Evolutionary conservation across 2,888 invertebrate species (phyloP).

Genomic region (Hermaeophaga mercurialis): DNA sequence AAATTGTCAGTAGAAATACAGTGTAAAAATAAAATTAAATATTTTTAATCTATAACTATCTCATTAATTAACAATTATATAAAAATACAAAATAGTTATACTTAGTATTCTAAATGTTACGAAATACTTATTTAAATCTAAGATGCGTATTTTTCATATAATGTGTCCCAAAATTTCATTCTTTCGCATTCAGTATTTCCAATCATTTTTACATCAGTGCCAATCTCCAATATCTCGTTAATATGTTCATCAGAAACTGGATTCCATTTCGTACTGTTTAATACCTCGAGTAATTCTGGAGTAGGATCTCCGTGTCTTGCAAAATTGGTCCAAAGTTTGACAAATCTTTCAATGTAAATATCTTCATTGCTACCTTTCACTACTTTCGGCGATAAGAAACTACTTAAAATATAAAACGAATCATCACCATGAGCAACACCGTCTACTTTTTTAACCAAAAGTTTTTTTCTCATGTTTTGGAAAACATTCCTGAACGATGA

Average conservation of each 20-base stretch:
- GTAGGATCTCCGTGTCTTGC: conserved; percentile 47
- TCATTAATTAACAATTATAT: too few relatives aligned
- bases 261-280: conserved; percentile 45
- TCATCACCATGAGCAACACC: conserved; percentile 51
- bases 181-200: conserved; percentile 44
- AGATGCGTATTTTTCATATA: neutral
- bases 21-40: too few relatives aligned
- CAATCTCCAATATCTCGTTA: conserved; percentile 46
- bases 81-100: too few relatives aligned
- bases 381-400: conserved; percentile 34
- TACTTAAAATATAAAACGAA: conserved; percentile 45
- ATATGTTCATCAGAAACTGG: conserved; percentile 39
- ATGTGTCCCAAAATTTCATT: conserved; percentile 48
- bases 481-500: conserved; percentile 31
- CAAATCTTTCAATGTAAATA: conserved; percentile 42
- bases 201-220: conserved; percentile 39
- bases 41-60: too few relatives aligned
- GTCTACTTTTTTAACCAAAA: conserved; percentile 26
- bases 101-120: too few relatives aligned
- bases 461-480: conserved; percentile 23
- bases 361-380: conserved; percentile 41
- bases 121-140: neutral
- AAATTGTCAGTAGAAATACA: too few relatives aligned
- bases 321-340: conserved; percentile 52
- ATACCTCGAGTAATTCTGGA: conserved; percentile 35